A percentile compares a stretch with the other conserved stretches of the same genome.
Evolutionary conservation across 1,140 invertebrate species (phyloP).

Genomic region (Drosophila erecta): DNA sequence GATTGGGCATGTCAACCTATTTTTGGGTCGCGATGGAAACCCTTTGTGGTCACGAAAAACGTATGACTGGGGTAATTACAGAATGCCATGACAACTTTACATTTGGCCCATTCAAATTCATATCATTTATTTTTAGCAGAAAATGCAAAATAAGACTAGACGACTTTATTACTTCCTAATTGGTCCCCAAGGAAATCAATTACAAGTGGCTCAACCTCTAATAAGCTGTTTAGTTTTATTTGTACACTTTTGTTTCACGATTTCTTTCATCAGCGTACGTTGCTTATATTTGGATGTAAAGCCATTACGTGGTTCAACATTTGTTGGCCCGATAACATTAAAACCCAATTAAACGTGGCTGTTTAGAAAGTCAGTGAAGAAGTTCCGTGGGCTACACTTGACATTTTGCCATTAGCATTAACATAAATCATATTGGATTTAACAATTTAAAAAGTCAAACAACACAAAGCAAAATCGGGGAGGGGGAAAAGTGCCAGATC

Average conservation of each 20-base stretch:
- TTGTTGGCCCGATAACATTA: slow-evolving; percentile 27
- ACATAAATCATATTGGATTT: slow-evolving; percentile 75
- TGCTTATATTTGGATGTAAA: not conserved
- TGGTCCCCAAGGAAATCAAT: not conserved
- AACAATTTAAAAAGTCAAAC: slow-evolving; percentile 66
- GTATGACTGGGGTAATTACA: not conserved
- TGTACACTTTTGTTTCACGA: slow-evolving; percentile 4
- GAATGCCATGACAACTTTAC: no score
- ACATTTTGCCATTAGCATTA: slow-evolving; percentile 76
- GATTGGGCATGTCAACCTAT: not conserved
- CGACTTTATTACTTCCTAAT: not conserved
- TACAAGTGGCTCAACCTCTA: not conserved
- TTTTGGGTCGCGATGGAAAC: slow-evolving; percentile 1
- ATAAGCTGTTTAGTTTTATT: slow-evolving; percentile 2
- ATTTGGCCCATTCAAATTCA: not conserved
- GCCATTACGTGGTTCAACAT: not conserved
- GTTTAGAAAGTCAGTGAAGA: slow-evolving; percentile 38
- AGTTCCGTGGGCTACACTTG: slow-evolving; percentile 65
- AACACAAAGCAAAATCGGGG: slow-evolving; percentile 27
- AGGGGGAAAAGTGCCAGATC: slow-evolving; percentile 24
- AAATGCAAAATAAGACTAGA: not conserved
- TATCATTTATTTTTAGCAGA: not conserved
- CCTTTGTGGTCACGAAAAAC: slow-evolving; percentile 2
- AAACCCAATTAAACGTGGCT: slow-evolving; percentile 34
- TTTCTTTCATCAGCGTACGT: slow-evolving; percentile 9